Conservation (phyloP, 2,113 vertebrate genomes). For the Larimichthys polyactis region DNA sequence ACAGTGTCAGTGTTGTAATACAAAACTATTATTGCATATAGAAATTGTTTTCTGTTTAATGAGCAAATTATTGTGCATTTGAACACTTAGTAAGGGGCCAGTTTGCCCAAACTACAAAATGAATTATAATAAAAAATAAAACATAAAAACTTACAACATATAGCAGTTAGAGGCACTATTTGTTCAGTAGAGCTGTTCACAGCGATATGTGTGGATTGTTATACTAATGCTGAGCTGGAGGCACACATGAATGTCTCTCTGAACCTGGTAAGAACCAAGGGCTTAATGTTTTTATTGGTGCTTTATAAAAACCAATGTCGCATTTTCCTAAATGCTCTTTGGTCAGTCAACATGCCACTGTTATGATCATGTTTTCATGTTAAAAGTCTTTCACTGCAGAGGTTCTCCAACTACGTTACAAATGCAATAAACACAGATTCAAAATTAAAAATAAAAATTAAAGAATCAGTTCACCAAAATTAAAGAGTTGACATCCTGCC, state of each 20-base stretch:
- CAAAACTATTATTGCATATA: constrained; percentile 16
- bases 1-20: constrained; percentile 34
- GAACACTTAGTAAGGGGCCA: not conserved
- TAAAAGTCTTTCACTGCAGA: not conserved
- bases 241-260: not conserved
- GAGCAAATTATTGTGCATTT: not conserved
- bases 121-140: not conserved
- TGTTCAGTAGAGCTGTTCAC: not conserved
- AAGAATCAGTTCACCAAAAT: not conserved
- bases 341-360: not conserved
- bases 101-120: not conserved
- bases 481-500: not conserved
- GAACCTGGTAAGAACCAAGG: not conserved
- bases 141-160: not conserved
- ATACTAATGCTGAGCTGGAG: not conserved
- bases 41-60: not conserved
- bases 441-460: not conserved
- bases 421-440: not conserved
- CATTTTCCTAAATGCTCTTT: not conserved
- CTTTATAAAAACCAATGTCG: not conserved
- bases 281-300: not conserved
- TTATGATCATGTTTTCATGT: not conserved
- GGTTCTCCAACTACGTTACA: not conserved
- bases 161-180: not conserved
- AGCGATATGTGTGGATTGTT: not conserved